Evolutionary conservation across 1,140 invertebrate genomes (phyloP), one percentile per base, ranked within the genome.

Genomic region (Drosophila orosa): DNA sequence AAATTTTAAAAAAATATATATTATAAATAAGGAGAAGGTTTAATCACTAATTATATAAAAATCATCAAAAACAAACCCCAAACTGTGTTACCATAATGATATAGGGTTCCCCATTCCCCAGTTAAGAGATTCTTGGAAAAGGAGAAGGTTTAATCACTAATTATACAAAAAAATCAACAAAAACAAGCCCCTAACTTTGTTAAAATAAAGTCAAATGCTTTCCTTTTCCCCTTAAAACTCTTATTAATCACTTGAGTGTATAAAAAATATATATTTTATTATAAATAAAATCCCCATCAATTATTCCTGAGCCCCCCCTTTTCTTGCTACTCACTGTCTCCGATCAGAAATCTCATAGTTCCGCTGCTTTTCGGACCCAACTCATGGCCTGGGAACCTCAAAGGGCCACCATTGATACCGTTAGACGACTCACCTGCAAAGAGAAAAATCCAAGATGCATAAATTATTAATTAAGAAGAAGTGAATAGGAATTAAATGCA

Each of bases 351-450:
- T 50, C n/a, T 6, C 35, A 8, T 5, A 24, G 27, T 39, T 25
- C 12, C 33, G 10, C 22, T 25, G 29, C 8, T n/a, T 47, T 17
- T 45, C 10, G 48, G 39, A 56, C 29, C n/a, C 24, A 69, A 56
- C 39, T 24, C 24, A 3, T 42, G 29, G 33, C 67, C 31, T 71
- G 68, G 68, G 65, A 71, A 71, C 33, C 19, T 27, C 13, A 9
- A 17, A 35, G 17, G 42, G 66, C 48, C 56, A 24, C 24, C 39
- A 44, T 33, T 17, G 44, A 12, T 76, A 78, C 82, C 82, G 82
- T 85, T 86, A 85, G 77, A 80, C 81, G 77, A 80, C 81, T 85
- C 74, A 85, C 81, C 82, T 85, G 82, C 61, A 89, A 89, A 57
- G 57, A 33, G 45, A 61, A 45, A 65, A 67, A 61, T 54, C 42